Percentiles rank a stretch among this genome's conserved stretches.
Evolutionary conservation across 2,113 vertebrate genomes (phyloP).

Genomic region (rabbit (Oryctolagus cuniculus)): mOryCun1.1 NC_091435.1:96404001-96404500

Average conservation of each 20-base stretch:
- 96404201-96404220: background rate
- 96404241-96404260: background rate
- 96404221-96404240: background rate
- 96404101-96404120: conserved; percentile 87
- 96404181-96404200: conserved; percentile 89
- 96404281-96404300: background rate
- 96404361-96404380: background rate
- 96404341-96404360: fast-evolving
- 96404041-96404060: conserved; percentile 90
- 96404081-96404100: conserved; percentile 88
- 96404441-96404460: background rate
- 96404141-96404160: conserved; percentile 88
- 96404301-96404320: background rate
- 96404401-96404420: background rate
- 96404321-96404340: background rate
- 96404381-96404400: background rate
- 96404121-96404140: conserved; percentile 78
- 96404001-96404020: conserved; percentile 76
- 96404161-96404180: conserved; percentile 87
- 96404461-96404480: background rate
- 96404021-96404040: background rate
- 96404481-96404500: background rate
- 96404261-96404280: background rate
- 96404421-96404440: background rate
- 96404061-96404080: conserved; percentile 78